These are phyloP conservation scores for Crotalus viridis DNA, from an alignment of 2,113 vertebrate genomes.

Conservation along the genomic window DNA sequence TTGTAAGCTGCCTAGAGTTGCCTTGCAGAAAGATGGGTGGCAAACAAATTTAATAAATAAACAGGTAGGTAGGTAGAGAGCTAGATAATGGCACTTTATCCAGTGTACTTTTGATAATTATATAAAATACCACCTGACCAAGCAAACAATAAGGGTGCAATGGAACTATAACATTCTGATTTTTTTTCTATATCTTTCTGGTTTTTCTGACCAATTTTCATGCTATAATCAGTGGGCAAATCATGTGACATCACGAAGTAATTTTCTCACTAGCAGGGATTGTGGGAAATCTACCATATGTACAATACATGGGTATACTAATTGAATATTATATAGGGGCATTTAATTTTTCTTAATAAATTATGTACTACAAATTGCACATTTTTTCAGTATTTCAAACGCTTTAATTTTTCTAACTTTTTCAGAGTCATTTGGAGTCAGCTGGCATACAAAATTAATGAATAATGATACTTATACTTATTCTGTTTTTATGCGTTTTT, in stretches of 20 bases:
- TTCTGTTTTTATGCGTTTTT: background rate
- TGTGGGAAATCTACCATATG: background rate
- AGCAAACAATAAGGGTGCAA: background rate
- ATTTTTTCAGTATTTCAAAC: background rate
- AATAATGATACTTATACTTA: background rate
- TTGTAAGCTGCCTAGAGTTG: background rate
- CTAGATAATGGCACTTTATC: background rate
- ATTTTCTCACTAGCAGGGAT: background rate
- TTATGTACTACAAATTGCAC: background rate
- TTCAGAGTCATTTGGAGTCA: background rate
- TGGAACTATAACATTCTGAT: background rate
- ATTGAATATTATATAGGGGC: background rate
- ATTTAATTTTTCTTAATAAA: background rate
- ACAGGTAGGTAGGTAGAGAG: too few relatives aligned
- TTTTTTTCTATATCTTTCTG: background rate
- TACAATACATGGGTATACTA: too few relatives aligned
- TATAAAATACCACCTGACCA: background rate
- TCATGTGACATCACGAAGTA: background rate
- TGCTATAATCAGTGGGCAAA: background rate
- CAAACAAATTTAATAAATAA: background rate
- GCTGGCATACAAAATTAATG: background rate
- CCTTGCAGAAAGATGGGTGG: background rate
- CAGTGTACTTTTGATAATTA: background rate
- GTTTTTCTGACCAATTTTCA: background rate
- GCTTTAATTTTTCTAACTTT: background rate